Conservation (phyloP, 2,113 vertebrate genomes). For the Dipodomys ordii region DNA sequence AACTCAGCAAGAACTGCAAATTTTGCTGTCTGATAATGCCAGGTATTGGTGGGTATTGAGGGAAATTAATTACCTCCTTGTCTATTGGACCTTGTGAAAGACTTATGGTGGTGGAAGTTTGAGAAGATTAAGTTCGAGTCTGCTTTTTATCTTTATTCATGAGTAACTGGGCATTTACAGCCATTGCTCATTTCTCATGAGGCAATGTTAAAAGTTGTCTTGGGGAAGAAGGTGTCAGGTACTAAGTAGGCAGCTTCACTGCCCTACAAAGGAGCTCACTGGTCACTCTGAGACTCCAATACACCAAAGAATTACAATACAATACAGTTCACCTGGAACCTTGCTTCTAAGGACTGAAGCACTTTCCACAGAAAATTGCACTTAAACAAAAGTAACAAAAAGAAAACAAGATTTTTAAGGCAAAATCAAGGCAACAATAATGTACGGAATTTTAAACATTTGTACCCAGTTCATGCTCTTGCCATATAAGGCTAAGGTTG, state of each 20-base stretch:
- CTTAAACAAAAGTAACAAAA: not conserved
- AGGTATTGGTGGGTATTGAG: too few relatives aligned
- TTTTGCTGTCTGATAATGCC: too few relatives aligned
- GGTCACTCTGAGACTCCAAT: not conserved
- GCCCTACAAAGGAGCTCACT: not conserved
- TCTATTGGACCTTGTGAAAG: too few relatives aligned
- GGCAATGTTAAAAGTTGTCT: too few relatives aligned
- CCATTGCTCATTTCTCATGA: too few relatives aligned
- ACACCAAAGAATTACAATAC: not conserved
- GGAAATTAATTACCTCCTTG: too few relatives aligned
- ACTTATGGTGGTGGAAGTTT: too few relatives aligned
- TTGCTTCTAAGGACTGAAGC: not conserved
- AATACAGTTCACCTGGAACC: not conserved
- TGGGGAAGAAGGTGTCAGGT: not conserved
- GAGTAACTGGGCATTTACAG: too few relatives aligned
- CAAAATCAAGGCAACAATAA: not conserved
- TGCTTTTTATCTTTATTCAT: too few relatives aligned
- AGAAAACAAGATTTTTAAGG: slow-evolving; percentile 30
- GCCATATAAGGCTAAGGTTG: not conserved
- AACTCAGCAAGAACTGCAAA: too few relatives aligned
- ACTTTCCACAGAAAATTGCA: not conserved
- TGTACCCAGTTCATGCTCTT: not conserved
- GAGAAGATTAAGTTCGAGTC: too few relatives aligned
- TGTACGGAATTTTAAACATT: not conserved
- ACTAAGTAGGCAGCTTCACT: not conserved